phyloP scores from a whole-genome alignment of 2,113 vertebrate species.

The Cochlearius cochlearius region DNA sequence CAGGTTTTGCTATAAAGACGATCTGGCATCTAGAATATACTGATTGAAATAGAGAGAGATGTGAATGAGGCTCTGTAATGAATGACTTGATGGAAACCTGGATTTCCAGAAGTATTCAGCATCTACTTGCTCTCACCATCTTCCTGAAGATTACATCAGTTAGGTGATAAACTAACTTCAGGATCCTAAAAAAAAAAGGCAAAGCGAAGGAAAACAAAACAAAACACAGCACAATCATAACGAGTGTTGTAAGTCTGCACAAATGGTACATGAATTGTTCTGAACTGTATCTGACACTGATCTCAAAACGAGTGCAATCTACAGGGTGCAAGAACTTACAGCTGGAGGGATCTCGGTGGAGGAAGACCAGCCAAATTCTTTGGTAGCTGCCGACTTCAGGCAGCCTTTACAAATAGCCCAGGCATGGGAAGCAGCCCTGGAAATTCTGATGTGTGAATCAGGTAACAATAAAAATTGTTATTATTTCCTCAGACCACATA shows the following conservation, averaged over 20 bases:
- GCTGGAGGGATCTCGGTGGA: not conserved
- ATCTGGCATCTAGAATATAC: not conserved
- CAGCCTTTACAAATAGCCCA: not conserved
- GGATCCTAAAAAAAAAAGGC: not conserved
- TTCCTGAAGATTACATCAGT: not conserved
- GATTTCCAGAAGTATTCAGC: not conserved
- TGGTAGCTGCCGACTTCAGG: not conserved
- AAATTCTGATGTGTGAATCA: constrained; percentile 27
- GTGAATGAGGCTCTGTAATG: not conserved
- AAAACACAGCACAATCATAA: not conserved
- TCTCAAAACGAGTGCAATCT: not conserved
- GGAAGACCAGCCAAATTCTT: not conserved
- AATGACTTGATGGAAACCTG: not conserved
- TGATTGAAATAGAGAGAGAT: not conserved
- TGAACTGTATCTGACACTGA: not conserved
- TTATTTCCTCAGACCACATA: constrained; percentile 19
- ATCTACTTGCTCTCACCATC: not conserved
- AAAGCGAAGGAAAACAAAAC: not conserved
- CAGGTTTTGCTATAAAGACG: not conserved
- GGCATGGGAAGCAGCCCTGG: not conserved
- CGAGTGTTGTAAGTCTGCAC: not conserved
- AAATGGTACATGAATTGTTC: not conserved
- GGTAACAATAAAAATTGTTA: not conserved
- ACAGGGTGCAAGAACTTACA: not conserved
- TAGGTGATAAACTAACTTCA: not conserved